Percentiles rank a stretch among this genome's conserved stretches.
Evolutionary conservation across 2,113 vertebrate genomes (phyloP).

Genomic region (Bubo scandiacus): DNA sequence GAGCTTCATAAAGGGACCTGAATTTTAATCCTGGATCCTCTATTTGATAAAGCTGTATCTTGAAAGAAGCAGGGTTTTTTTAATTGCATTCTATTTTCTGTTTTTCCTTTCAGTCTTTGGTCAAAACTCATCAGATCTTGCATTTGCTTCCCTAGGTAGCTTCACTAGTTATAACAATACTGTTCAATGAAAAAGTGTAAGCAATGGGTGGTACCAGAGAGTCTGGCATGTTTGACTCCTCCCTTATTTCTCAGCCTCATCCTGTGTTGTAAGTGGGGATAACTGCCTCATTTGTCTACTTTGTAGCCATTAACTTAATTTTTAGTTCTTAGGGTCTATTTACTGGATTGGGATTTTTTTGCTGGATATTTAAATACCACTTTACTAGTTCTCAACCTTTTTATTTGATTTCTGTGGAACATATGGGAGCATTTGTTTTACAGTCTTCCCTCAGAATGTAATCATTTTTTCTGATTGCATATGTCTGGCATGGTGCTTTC

Average conservation of each 20-base stretch:
- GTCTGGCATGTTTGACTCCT: not conserved
- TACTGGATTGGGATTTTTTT: not conserved
- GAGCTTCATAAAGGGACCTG: not conserved
- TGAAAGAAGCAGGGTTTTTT: not conserved
- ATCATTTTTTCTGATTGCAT: constrained; percentile 67
- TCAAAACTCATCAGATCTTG: not conserved
- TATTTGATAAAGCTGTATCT: not conserved
- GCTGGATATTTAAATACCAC: constrained; percentile 45
- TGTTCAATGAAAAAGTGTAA: not conserved
- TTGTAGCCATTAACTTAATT: constrained; percentile 33
- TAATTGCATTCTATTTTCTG: not conserved
- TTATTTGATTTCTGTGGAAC: constrained; percentile 68
- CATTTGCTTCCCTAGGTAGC: not conserved
- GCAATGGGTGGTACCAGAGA: not conserved
- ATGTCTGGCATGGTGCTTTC: constrained; percentile 68
- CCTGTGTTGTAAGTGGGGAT: not conserved
- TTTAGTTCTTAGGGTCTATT: not conserved
- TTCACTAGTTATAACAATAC: not conserved
- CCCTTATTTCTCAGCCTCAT: constrained; percentile 5
- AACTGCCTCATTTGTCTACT: not conserved
- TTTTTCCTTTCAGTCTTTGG: not conserved
- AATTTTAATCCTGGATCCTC: not conserved
- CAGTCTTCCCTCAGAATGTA: constrained; percentile 68
- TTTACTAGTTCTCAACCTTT: constrained; percentile 41
- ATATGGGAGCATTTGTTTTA: constrained; percentile 74